Base-by-base conservation (phyloP, 1,140 invertebrate species). In the Pararge aegeria region DNA sequence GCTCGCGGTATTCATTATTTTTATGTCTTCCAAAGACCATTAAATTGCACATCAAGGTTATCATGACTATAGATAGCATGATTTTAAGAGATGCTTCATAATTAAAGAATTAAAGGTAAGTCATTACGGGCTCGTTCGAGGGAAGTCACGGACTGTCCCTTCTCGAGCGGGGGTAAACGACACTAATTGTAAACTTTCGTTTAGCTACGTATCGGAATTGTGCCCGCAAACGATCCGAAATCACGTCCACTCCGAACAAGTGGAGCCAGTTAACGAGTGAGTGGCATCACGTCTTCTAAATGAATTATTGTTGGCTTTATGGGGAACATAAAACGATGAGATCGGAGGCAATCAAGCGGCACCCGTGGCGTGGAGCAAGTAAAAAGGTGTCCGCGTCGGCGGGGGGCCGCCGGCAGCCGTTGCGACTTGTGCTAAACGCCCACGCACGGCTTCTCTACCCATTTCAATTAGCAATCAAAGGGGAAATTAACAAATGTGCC, bases 251-350 rank as follows among this genome's bases (percentile, higher is more conserved):
- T 53, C 38, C 64, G 70, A 68, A 78, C 79, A 67, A 77, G 68
- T 75, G 68, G 75, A 78, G 76, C 75, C 72, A 85, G 83, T 88
- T 83, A 86, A 83, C 80, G 73, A 87, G 67, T 84, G 82, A 87
- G 83, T 87, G 85, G 82, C 86, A 73, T 86, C 83, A 87, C 86
- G 83, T 87, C 74, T 83, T 86, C 83, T 89, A 89, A 89, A 89
- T 89, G 86, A 89, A 87, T 89, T 87, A 88, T 87, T 86, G 83
- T 88, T 84, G 86, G 85, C 83, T 86, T 89, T 87, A 89, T 87
- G 80, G 73, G 73, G 81, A 84, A 80, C 76, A 84, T 89, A 83
- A 87, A 86, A 83, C 83, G 86, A 86, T 83, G 83, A 89, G 79
- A 84, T 81, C 86, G 80, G 76, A 89, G 78, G 83, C 84, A 89